A percentile compares a stretch with the other conserved stretches of the same genome.
phyloP scores from a whole-genome alignment of 2,113 vertebrate genomes.

The Symphodus melops region DNA sequence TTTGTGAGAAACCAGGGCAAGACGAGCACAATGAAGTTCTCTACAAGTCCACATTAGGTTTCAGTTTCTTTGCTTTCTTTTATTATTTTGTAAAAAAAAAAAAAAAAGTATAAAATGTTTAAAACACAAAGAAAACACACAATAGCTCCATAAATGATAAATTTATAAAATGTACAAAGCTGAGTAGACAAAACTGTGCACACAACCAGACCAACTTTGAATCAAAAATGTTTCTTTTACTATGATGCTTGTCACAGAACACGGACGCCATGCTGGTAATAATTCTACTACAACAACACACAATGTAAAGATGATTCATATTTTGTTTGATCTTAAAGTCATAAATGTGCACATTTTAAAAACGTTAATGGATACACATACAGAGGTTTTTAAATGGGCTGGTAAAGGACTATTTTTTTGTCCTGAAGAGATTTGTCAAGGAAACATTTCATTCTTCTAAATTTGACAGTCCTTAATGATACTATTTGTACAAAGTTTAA shows the following conservation, averaged over 20 bases:
- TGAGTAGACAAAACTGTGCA: too few relatives aligned
- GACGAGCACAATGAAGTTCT: constrained; percentile 45
- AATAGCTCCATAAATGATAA: not conserved
- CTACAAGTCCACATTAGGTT: constrained; percentile 14
- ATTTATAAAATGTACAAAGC: not conserved
- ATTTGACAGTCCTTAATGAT: not conserved
- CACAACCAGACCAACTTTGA: not conserved
- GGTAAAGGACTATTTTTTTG: not conserved
- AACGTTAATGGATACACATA: not conserved
- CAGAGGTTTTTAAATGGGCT: not conserved
- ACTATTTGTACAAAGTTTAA: not conserved
- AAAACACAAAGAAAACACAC: constrained; percentile 7
- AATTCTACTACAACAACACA: not conserved
- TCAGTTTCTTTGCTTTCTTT: constrained; percentile 25
- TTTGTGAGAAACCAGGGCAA: constrained; percentile 50
- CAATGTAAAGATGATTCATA: not conserved
- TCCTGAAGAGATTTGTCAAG: not conserved
- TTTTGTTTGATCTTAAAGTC: not conserved
- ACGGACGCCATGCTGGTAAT: not conserved
- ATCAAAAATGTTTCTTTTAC: constrained; percentile 1
- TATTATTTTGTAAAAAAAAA: constrained; percentile 26
- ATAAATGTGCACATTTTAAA: not conserved
- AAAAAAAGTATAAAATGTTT: not conserved
- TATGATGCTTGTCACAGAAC: constrained; percentile 11
- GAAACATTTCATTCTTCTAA: not conserved